Percentiles rank a stretch among this genome's conserved stretches.
These are phyloP conservation scores for Antennarius maculatus DNA, from an alignment of 2,797 vertebrate species.

Conservation along the genomic window DNA sequence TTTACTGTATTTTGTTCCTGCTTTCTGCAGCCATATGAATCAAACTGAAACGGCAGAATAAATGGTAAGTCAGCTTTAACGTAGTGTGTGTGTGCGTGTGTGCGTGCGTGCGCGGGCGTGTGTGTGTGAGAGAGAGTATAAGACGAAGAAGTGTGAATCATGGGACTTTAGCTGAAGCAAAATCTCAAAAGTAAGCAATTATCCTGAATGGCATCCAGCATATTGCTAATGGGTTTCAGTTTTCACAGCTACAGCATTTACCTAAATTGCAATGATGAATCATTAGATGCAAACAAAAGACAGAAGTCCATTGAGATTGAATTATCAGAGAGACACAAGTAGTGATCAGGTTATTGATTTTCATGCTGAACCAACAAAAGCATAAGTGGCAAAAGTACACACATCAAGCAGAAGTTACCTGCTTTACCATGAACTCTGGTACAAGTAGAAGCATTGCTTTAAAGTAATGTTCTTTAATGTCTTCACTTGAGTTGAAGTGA, in stretches of 20 bases:
- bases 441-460: too few relatives aligned
- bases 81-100: conserved; percentile 13
- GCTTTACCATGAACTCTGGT: too few relatives aligned
- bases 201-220: conserved; percentile 47
- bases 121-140: neutral
- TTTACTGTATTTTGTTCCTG: conserved; percentile 20
- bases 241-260: conserved; percentile 39
- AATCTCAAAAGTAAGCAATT: conserved; percentile 57
- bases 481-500: too few relatives aligned
- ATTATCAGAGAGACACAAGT: conserved; percentile 13
- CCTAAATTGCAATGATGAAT: conserved; percentile 39
- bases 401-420: too few relatives aligned
- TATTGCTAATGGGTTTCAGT: conserved; percentile 46
- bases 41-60: conserved; percentile 33
- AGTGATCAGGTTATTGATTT: conserved; percentile 18
- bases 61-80: conserved; percentile 11
- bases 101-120: neutral
- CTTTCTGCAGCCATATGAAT: conserved; percentile 38
- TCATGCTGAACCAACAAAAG: conserved; percentile 24
- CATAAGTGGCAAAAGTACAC: neutral
- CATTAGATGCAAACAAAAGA: conserved; percentile 17
- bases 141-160: conserved; percentile 20
- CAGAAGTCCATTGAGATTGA: neutral
- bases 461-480: too few relatives aligned
- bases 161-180: conserved; percentile 49